Evolutionary conservation across 2,797 vertebrate species (phyloP).

Genomic region (Sparidentex hasta): DNA sequence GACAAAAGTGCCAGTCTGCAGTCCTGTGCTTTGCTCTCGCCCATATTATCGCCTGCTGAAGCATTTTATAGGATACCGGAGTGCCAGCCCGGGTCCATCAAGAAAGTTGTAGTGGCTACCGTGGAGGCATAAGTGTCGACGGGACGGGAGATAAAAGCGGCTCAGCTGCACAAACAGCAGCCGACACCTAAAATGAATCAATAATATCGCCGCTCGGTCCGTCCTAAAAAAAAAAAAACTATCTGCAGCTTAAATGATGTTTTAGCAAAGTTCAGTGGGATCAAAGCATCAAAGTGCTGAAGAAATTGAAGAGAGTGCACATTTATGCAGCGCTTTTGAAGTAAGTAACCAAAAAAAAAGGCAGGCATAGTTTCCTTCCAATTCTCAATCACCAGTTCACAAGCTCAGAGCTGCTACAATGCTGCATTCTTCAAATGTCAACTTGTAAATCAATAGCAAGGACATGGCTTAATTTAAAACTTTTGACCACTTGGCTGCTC

Average conservation of each 20-base stretch:
- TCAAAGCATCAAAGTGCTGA: slow-evolving; percentile 52
- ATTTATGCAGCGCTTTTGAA: slow-evolving; percentile 47
- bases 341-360: slow-evolving; percentile 21
- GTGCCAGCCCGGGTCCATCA: slow-evolving; percentile 74
- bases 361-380: slow-evolving; percentile 5
- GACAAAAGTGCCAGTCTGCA: slow-evolving; percentile 86
- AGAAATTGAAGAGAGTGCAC: slow-evolving; percentile 23
- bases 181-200: slow-evolving; percentile 67
- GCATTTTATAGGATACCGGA: slow-evolving; percentile 75
- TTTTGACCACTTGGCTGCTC: slow-evolving; percentile 8
- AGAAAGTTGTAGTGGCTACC: slow-evolving; percentile 62
- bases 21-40: slow-evolving; percentile 72
- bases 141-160: slow-evolving; percentile 65
- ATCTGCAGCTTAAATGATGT: slow-evolving; percentile 57
- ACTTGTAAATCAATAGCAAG: slow-evolving; percentile 22
- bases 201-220: slow-evolving; percentile 51
- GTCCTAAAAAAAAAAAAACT: slow-evolving; percentile 56
- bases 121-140: slow-evolving; percentile 56
- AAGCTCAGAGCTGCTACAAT: background rate
- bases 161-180: slow-evolving; percentile 62
- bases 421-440: slow-evolving; percentile 25
- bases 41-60: slow-evolving; percentile 78
- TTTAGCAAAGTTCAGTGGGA: slow-evolving; percentile 58
- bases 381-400: slow-evolving; percentile 33
- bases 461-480: background rate